These are phyloP conservation scores for Euplexia lucipara DNA, from an alignment of 2,888 invertebrate species.

Conservation along the genomic window DNA sequence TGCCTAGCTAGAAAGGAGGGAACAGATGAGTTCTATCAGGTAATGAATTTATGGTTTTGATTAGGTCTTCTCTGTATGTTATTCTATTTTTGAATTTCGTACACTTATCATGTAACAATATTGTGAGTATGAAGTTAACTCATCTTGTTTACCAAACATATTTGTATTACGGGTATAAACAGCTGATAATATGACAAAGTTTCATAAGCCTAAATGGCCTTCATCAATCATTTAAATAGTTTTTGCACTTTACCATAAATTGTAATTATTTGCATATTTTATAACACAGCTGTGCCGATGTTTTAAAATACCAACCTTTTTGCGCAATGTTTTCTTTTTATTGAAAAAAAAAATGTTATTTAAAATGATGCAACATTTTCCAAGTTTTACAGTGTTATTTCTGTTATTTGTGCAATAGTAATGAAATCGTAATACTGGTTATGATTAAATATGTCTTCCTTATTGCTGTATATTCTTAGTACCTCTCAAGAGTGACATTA, in stretches of 20 bases:
- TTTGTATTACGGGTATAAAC: not conserved
- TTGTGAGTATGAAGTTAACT: too few species aligned
- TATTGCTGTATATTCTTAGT: constrained; percentile 6
- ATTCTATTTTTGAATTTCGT: constrained; percentile 24
- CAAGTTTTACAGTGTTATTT: constrained; percentile 6
- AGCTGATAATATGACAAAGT: constrained; percentile 1
- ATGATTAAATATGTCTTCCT: constrained; percentile 12
- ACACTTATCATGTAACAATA: constrained; percentile 10
- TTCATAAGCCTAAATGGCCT: not conserved
- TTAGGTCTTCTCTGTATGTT: too few species aligned
- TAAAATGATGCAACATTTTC: constrained; percentile 40
- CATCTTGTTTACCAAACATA: not conserved
- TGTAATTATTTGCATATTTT: constrained; percentile 1
- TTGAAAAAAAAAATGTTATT: not conserved
- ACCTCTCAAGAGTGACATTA: not conserved
- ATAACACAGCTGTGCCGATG: too few species aligned
- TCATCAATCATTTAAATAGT: constrained; percentile 1
- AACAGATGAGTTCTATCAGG: constrained; percentile 93
- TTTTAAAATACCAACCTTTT: too few species aligned
- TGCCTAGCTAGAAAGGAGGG: constrained; percentile 93
- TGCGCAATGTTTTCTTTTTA: constrained; percentile 6
- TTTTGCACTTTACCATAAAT: not conserved
- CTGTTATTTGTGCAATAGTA: constrained; percentile 50
- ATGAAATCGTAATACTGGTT: constrained; percentile 22
- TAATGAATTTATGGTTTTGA: constrained; percentile 69